Base-by-base conservation (phyloP, 2,888 invertebrate genomes). In the Tetheella fluctuosa region DNA sequence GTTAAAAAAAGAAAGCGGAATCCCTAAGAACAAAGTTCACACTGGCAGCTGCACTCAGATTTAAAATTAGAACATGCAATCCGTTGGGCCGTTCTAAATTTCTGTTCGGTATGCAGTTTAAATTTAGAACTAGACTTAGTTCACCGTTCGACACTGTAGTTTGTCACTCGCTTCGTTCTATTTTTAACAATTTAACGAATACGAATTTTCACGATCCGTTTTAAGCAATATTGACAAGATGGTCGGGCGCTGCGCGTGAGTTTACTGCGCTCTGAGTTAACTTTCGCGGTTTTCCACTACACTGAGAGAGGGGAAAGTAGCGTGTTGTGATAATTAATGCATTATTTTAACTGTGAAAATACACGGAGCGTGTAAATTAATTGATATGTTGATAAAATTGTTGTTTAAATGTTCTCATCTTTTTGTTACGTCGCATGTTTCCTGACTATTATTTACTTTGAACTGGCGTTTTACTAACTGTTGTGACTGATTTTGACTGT, bases 51-150 rank as follows among this genome's bases (percentile, higher is more conserved):
- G 92, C 91, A 88, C 80, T 86, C 81, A 78, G 71, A 70, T 80
- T 85, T 88, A 89, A 86, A 89, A 83, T 83, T 89, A 90, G 90
- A 85, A 83, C 86, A 79, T 85, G 89, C 89, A 90, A 88, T 90
- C 86, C 88, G 89, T 89, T 88, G 85, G 86, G 82, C 81, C 80
- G 92, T 83, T 89, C 91, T 89, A 92, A 89, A 91, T 92, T 85
- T 90, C 86, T 81, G 86, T 86, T 87, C 86, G 89, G 89, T 85
- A 90, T 89, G 90, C 83, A 81, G 84, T 83, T 85, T 90, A 91
- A 84, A 90, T 85, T 85, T 90, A 91, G 90, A 88, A 82, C 85
- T 82, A 86, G 88, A 86, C 86, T 89, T 88, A 89, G 90, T 90
- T 89, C 88, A 88, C 88, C 81, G 85, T 88, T 89, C 90, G 87